A percentile compares a stretch with the other conserved stretches of the same genome.
Conservation (phyloP, 2,797 vertebrate genomes). For the Chaetodon trifasciatus region DNA sequence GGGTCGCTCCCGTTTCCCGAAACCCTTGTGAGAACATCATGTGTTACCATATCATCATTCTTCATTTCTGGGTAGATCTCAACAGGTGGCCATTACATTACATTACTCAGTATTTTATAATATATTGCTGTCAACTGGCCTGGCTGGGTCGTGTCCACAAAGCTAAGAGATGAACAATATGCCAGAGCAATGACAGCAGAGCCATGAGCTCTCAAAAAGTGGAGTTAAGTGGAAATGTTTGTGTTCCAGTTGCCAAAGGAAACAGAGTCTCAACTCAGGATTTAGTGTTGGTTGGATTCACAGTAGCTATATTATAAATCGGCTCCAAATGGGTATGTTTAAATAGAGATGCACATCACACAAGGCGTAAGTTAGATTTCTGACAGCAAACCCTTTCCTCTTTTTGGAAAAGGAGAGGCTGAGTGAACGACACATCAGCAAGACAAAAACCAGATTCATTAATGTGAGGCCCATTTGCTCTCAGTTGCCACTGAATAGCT, state of each 20-base stretch:
- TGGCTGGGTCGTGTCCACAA: not conserved
- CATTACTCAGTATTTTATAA: slow-evolving; percentile 4
- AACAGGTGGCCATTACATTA: slow-evolving; percentile 18
- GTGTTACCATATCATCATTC: not conserved
- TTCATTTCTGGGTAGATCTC: slow-evolving; percentile 24
- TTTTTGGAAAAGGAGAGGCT: not conserved
- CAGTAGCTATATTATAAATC: not conserved
- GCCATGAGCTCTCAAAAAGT: not conserved
- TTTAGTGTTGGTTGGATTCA: not conserved
- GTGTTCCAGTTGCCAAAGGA: slow-evolving; percentile 1
- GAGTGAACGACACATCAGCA: slow-evolving; percentile 12
- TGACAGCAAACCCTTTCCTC: not conserved
- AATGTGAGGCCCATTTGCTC: slow-evolving; percentile 8
- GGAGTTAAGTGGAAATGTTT: slow-evolving; percentile 9
- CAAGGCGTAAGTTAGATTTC: not conserved
- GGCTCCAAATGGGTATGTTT: not conserved
- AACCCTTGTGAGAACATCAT: not conserved
- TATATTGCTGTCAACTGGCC: slow-evolving; percentile 15
- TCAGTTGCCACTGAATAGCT: slow-evolving; percentile 4
- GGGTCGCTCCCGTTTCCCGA: not conserved
- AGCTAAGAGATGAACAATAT: slow-evolving; percentile 7
- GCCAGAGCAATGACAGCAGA: slow-evolving; percentile 4
- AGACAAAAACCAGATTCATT: slow-evolving; percentile 17
- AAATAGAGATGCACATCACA: slow-evolving; percentile 1
- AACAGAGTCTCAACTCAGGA: not conserved